A percentile compares a stretch with the other conserved stretches of the same genome.
Conservation (phyloP, 2,113 vertebrate species). For the Anthoscopus minutus region DNA sequence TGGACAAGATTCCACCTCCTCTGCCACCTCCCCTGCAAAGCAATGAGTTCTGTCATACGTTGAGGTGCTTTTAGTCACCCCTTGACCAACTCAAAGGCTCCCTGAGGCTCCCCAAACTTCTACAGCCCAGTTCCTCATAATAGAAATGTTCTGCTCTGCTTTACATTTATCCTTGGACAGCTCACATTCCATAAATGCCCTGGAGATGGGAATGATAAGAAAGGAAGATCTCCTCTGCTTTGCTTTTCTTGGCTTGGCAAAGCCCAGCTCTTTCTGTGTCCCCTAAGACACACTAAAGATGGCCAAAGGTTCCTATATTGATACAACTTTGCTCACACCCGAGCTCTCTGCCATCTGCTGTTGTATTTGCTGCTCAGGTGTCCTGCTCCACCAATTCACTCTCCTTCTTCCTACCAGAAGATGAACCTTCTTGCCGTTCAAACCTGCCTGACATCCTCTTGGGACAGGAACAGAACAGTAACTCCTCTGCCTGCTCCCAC, state of each 20-base stretch:
- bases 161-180: not conserved
- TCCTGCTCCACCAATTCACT: not conserved
- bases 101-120: not conserved
- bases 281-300: not conserved
- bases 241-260: not conserved
- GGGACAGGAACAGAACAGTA: not conserved
- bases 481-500: not conserved
- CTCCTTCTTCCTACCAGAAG: not conserved
- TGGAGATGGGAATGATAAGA: not conserved
- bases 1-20: not conserved
- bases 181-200: not conserved
- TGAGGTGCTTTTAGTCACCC: not conserved
- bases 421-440: not conserved
- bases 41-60: not conserved
- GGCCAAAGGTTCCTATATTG: not conserved
- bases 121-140: not conserved
- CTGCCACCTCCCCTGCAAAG: not conserved
- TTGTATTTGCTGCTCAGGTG: not conserved
- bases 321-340: not conserved
- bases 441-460: rapidly evolving
- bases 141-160: not conserved
- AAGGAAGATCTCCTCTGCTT: not conserved
- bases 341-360: not conserved
- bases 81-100: not conserved
- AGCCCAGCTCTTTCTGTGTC: not conserved